These are phyloP conservation scores for Anticlea derivata DNA, from an alignment of 2,888 invertebrate species.

Conservation along the genomic window DNA sequence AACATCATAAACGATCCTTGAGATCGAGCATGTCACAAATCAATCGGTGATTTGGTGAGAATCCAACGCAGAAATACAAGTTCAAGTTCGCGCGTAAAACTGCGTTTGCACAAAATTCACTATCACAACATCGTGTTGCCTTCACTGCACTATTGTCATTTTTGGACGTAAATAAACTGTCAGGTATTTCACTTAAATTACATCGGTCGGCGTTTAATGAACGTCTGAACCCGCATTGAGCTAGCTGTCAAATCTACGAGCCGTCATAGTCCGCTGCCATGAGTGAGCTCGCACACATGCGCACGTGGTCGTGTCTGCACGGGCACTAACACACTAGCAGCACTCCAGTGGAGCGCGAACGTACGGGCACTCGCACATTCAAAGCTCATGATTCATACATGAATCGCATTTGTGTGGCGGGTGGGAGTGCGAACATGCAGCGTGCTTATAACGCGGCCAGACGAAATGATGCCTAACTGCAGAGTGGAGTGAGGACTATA, in stretches of 20 bases:
- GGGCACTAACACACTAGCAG: slow-evolving; percentile 79
- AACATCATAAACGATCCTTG: slow-evolving; percentile 73
- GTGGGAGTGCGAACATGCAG: slow-evolving; percentile 84
- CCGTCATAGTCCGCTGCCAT: slow-evolving; percentile 84
- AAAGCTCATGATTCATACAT: slow-evolving; percentile 72
- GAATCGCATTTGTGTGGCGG: slow-evolving; percentile 70
- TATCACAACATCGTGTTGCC: slow-evolving; percentile 39
- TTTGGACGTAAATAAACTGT: slow-evolving; percentile 65
- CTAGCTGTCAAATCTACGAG: slow-evolving; percentile 85
- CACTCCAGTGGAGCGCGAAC: slow-evolving; percentile 73
- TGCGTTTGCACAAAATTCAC: slow-evolving; percentile 45
- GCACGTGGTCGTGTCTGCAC: slow-evolving; percentile 67
- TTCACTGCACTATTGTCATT: slow-evolving; percentile 58
- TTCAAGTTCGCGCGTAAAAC: slow-evolving; percentile 74
- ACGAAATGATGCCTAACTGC: slow-evolving; percentile 80
- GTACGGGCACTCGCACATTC: slow-evolving; percentile 68
- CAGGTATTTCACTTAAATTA: slow-evolving; percentile 76
- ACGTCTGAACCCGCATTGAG: slow-evolving; percentile 84
- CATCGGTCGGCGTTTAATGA: slow-evolving; percentile 77
- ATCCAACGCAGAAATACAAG: slow-evolving; percentile 51
- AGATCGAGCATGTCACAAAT: slow-evolving; percentile 71
- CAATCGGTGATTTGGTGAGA: slow-evolving; percentile 61
- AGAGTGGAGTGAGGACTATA: slow-evolving; percentile 68
- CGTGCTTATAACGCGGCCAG: slow-evolving; percentile 80
- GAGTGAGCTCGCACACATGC: slow-evolving; percentile 78